phyloP scores from a whole-genome alignment of 2,797 vertebrate species.

The Triplophysa bombifrons region DNA sequence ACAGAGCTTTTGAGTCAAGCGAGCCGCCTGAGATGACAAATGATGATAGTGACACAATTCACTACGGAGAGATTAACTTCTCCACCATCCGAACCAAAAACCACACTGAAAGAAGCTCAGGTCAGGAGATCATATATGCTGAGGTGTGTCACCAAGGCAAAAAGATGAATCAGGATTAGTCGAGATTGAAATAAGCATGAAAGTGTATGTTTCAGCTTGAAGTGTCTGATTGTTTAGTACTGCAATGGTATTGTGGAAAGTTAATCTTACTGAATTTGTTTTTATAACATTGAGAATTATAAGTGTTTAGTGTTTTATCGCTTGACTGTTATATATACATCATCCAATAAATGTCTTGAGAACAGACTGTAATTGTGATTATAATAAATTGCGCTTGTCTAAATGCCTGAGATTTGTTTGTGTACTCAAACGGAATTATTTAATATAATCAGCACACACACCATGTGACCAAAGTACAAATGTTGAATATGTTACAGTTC shows the following conservation, averaged over 20 bases:
- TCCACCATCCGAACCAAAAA: not conserved
- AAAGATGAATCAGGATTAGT: conserved; percentile 1
- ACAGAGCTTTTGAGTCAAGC: not conserved
- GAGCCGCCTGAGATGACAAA: conserved; percentile 10
- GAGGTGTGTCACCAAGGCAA: not conserved
- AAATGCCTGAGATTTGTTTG: too few species aligned
- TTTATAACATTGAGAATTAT: too few species aligned
- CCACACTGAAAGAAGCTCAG: not conserved
- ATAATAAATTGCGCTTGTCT: too few species aligned
- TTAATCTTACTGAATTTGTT: too few species aligned
- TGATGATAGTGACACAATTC: not conserved
- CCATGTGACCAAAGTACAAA: too few species aligned
- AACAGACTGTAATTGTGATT: too few species aligned
- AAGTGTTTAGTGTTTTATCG: too few species aligned
- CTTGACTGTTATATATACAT: too few species aligned
- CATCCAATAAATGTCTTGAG: too few species aligned
- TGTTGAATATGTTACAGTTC: conserved; percentile 60
- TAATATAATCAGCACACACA: too few species aligned
- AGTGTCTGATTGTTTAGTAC: not conserved
- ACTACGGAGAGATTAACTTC: conserved; percentile 20
- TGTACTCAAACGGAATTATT: too few species aligned
- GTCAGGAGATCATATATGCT: not conserved
- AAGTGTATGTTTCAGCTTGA: not conserved
- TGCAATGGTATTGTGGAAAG: too few species aligned
- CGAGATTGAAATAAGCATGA: not conserved